These are phyloP conservation scores for Tringa solitaria DNA, from an alignment of 2,113 vertebrate species.

Conservation along the genomic window DNA sequence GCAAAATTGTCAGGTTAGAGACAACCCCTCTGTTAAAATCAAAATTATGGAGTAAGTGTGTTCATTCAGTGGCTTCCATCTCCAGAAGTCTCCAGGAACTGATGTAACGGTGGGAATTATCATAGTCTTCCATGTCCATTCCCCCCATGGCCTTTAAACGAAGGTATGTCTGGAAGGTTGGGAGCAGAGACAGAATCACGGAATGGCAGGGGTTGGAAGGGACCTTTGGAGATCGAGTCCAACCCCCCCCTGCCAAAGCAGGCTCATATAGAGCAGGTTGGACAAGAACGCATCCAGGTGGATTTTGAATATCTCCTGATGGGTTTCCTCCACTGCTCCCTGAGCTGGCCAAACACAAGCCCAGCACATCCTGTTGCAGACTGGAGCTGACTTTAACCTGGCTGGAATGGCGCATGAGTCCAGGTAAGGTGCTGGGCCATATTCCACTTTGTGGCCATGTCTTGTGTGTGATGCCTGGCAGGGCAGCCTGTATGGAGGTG, in stretches of 20 bases:
- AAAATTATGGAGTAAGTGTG: neutral
- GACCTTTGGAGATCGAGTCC: neutral
- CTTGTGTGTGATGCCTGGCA: neutral
- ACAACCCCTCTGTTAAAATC: neutral
- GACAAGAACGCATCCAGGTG: neutral
- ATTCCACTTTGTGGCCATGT: neutral
- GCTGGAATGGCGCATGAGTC: neutral
- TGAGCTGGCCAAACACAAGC: neutral
- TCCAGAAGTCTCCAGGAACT: neutral
- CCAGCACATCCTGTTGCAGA: rapidly evolving
- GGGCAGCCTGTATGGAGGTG: neutral
- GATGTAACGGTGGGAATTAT: rapidly evolving
- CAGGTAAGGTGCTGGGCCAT: neutral
- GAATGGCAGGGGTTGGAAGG: neutral
- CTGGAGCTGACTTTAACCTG: neutral
- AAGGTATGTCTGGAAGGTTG: neutral
- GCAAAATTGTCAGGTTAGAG: neutral
- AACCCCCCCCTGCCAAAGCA: neutral
- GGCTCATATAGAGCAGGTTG: neutral
- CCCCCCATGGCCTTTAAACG: neutral
- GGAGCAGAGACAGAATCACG: neutral
- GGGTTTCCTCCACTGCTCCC: neutral
- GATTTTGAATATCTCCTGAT: neutral
- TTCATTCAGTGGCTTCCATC: neutral
- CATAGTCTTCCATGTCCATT: neutral